Conservation (phyloP, 2,888 invertebrate species). For the Chrysolina oricalcia region DNA sequence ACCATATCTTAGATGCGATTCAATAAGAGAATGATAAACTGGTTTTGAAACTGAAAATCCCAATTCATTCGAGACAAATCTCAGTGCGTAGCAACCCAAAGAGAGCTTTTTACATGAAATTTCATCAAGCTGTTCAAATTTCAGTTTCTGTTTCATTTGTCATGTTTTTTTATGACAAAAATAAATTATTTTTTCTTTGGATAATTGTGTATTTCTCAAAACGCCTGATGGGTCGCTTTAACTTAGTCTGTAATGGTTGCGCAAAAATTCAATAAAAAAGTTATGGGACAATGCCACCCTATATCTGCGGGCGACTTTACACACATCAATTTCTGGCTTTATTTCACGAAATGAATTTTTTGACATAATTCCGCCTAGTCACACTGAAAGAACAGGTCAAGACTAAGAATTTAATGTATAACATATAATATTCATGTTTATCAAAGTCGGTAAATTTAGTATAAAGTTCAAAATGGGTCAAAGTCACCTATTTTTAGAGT, state of each 20-base stretch:
- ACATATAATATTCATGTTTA: slow-evolving; percentile 9
- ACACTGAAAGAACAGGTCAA: slow-evolving; percentile 7
- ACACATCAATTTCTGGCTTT: slow-evolving; percentile 6
- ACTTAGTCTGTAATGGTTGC: background rate
- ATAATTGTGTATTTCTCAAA: slow-evolving; percentile 9
- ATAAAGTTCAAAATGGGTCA: slow-evolving; percentile 5
- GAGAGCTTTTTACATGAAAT: no score
- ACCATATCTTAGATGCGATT: no score
- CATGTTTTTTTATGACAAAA: slow-evolving; percentile 10
- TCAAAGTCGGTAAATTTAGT: slow-evolving; percentile 1
- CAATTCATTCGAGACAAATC: no score
- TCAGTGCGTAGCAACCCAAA: no score
- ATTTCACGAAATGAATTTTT: slow-evolving; percentile 1
- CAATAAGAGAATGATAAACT: no score
- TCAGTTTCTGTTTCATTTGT: slow-evolving; percentile 14
- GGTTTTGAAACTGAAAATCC: no score
- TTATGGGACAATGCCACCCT: slow-evolving; percentile 14
- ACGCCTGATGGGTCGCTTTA: slow-evolving; percentile 15
- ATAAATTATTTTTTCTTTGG: slow-evolving; percentile 8
- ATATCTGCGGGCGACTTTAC: background rate
- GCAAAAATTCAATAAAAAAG: background rate
- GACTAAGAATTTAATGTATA: slow-evolving; percentile 6
- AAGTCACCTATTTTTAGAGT: background rate
- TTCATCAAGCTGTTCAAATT: no score
- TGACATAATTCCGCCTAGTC: slow-evolving; percentile 1